Conservation (phyloP, 2,888 invertebrate species). For the Griposia aprilina region DNA sequence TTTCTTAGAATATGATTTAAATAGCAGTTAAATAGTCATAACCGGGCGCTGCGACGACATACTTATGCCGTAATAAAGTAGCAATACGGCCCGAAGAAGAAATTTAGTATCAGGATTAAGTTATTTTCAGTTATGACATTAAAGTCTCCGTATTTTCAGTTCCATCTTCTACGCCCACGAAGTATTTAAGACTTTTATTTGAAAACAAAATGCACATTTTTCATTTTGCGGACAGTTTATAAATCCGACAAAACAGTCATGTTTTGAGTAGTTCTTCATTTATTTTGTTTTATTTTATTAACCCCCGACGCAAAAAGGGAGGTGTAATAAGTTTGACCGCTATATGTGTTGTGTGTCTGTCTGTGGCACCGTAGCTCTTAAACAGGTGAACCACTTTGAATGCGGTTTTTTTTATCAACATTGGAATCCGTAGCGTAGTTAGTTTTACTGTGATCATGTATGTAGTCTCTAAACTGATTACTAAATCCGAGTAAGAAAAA, state of each 20-base stretch:
- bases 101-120: constrained; percentile 67
- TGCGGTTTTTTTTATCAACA: constrained; percentile 14
- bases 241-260: constrained; percentile 9
- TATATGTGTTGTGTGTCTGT: no score
- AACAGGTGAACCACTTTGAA: no score
- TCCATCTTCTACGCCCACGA: constrained; percentile 56
- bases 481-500: background rate
- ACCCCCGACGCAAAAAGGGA: no score
- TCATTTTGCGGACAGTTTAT: constrained; percentile 41
- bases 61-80: constrained; percentile 83
- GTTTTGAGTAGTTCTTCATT: background rate
- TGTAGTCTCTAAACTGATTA: background rate
- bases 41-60: constrained; percentile 78
- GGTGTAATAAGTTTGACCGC: no score
- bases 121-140: constrained; percentile 70
- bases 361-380: no score
- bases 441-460: background rate
- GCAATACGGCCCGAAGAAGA: constrained; percentile 73
- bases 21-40: constrained; percentile 82
- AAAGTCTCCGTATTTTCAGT: constrained; percentile 59
- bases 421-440: background rate
- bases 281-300: constrained; percentile 20
- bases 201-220: constrained; percentile 32
- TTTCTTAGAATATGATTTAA: constrained; percentile 85
- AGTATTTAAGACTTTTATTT: constrained; percentile 36